Percentiles rank a stretch among this genome's conserved stretches.
Evolutionary conservation across 2,888 invertebrate genomes (phyloP).

Genomic region (Orgyia antiqua): DNA sequence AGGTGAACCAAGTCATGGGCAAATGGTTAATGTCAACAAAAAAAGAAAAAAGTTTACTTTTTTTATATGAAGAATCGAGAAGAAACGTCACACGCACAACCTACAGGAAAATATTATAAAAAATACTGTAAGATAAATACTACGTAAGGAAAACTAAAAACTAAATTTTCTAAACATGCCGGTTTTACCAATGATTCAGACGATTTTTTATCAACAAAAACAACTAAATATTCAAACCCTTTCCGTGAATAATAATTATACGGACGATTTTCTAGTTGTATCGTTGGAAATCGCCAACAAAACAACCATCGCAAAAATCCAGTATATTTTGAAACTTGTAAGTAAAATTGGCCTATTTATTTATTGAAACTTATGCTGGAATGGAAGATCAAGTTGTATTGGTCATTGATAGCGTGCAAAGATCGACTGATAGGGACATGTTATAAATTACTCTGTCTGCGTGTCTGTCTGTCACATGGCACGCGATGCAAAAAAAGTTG

Average conservation of each 20-base stretch:
- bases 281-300: slow-evolving; percentile 38
- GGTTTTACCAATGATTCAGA: slow-evolving; percentile 29
- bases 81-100: too few species aligned
- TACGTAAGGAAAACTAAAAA: too few species aligned
- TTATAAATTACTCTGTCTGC: slow-evolving; percentile 75
- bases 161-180: too few species aligned
- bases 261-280: slow-evolving; percentile 37
- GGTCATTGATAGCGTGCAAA: slow-evolving; percentile 41
- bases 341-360: slow-evolving; percentile 1
- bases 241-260: slow-evolving; percentile 45
- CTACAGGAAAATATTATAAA: too few species aligned
- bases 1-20: too few species aligned
- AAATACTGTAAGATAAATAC: too few species aligned
- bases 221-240: slow-evolving; percentile 32
- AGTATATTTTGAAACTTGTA: slow-evolving; percentile 21
- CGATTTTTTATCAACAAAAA: slow-evolving; percentile 16
- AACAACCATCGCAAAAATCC: slow-evolving; percentile 30
- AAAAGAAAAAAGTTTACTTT: too few species aligned
- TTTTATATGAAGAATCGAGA: too few species aligned
- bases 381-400: slow-evolving; percentile 7
- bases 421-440: slow-evolving; percentile 69
- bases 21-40: too few species aligned
- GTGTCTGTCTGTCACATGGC: slow-evolving; percentile 69
- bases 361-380: background rate
- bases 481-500: slow-evolving; percentile 72